Evolutionary conservation across 2,113 vertebrate species (phyloP).

Genomic region (Xiphophorus hellerii): DNA sequence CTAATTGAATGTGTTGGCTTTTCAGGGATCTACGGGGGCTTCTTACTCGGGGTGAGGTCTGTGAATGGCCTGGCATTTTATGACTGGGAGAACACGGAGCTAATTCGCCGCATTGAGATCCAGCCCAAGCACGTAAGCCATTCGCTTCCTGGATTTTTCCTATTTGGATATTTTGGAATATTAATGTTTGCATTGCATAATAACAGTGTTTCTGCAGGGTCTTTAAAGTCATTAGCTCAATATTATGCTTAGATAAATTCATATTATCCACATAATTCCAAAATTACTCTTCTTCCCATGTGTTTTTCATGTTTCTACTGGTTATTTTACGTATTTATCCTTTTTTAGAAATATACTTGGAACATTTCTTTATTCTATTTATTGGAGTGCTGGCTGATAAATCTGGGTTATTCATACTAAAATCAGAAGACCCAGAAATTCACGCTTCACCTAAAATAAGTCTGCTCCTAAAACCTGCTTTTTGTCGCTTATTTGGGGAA

Average conservation of each 20-base stretch:
- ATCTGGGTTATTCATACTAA: neutral
- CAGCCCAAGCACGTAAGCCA: conserved; percentile 93
- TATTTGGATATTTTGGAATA: neutral
- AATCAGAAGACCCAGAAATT: neutral
- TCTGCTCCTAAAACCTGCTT: no score
- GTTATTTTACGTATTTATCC: no score
- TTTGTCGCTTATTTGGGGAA: neutral
- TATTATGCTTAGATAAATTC: neutral
- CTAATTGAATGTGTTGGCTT: conserved; percentile 1
- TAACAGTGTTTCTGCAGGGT: neutral
- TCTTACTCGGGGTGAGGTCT: conserved; percentile 93
- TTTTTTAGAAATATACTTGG: no score
- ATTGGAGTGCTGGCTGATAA: no score
- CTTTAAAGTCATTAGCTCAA: neutral
- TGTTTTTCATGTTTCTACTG: no score
- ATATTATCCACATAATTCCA: neutral
- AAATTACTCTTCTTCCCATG: no score
- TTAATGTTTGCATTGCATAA: neutral
- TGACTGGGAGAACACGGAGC: conserved; percentile 97
- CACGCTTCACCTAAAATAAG: neutral
- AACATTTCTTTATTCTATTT: no score
- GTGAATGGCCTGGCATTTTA: conserved; percentile 97
- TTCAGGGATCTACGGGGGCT: conserved; percentile 95
- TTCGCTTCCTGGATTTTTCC: neutral
- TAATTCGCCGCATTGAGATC: conserved; percentile 97